Base-by-base conservation (phyloP, 2,797 vertebrate species). In the Serranus cabrilla region DNA sequence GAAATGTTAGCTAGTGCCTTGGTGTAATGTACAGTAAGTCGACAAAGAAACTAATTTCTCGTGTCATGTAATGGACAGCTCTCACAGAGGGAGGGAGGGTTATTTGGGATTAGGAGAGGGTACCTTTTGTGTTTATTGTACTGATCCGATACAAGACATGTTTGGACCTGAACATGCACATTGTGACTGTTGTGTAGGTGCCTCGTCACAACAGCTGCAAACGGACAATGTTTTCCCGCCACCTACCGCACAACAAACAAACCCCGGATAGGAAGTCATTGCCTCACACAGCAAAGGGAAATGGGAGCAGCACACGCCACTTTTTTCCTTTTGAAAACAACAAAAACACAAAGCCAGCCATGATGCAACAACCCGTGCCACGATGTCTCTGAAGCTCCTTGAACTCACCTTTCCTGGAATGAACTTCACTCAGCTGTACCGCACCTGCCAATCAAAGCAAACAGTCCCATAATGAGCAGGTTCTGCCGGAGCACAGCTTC, bases 1-100 rank as follows among this genome's bases (percentile, higher is more conserved):
- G 55, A 89, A 76, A 84, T 82, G 21, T 83, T 91, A 90, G 89
- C 49, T 89, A 76, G 91, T 93, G 92, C 94, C 94, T 94, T 94
- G 84, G 80, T 77, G 80, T 77, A 69, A 74, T 90, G 87, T 90
- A 83, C 79, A 80, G 75, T 71, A 68, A 85, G 61, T 69, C 69
- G 60, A 71, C 66, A 56, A 86, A 80, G 72, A 82, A 84, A 58
- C 57, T 74, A n/a, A 67, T 71, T 71, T 78, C 65, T 82, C 73
- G 42, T 78, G 61, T 81, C 39, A 47, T 57, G 58, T 63, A 47
- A 20, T 49, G 57, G 64, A 65, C 52, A 39, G 61, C 68, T 50
- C 59, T 83, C 20, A 13, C 6, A 46, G 65, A 40, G 59, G 51
- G 66, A 34, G 70, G 31, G 40, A 14, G 17, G 55, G 68, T 45